Percentiles rank a stretch among this genome's conserved stretches.
These are phyloP conservation scores for Pseudopleuronectes americanus DNA, from an alignment of 2,797 vertebrate species.

Conservation along the genomic window DNA sequence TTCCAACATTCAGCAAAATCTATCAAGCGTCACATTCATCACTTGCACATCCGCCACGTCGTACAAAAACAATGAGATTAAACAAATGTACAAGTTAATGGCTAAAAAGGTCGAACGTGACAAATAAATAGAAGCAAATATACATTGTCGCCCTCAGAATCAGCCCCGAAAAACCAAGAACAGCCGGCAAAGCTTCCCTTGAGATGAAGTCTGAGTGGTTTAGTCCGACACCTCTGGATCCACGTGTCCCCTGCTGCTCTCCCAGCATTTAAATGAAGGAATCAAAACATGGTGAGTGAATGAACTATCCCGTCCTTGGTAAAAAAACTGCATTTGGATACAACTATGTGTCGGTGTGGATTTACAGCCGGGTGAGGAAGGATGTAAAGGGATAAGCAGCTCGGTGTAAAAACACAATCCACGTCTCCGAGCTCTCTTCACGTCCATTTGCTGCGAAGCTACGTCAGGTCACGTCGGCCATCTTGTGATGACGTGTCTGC, in stretches of 20 bases:
- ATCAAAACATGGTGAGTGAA: conserved; percentile 12
- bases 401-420: conserved; percentile 49
- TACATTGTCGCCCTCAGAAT: conserved; percentile 55
- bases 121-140: conserved; percentile 84
- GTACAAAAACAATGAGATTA: conserved; percentile 62
- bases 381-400: conserved; percentile 51
- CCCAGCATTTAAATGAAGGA: conserved; percentile 41
- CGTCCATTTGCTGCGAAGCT: conserved; percentile 39
- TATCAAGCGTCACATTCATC: conserved; percentile 58
- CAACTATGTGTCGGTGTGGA: conserved; percentile 31
- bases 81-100: conserved; percentile 68
- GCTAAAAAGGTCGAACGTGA: conserved; percentile 66
- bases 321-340: conserved; percentile 39
- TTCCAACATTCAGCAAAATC: conserved; percentile 63
- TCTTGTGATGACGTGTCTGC: conserved; percentile 58
- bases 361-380: conserved; percentile 49
- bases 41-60: conserved; percentile 60
- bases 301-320: conserved; percentile 5
- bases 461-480: conserved; percentile 49
- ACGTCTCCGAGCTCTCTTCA: conserved; percentile 45
- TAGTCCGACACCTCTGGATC: conserved; percentile 33
- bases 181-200: conserved; percentile 44
- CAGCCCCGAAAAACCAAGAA: conserved; percentile 58
- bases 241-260: conserved; percentile 37
- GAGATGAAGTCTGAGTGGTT: conserved; percentile 20